Percentiles rank a stretch among this genome's conserved stretches.
These are phyloP conservation scores for Stenolophus ochropezus DNA, from an alignment of 2,888 invertebrate genomes.

Conservation along the genomic window DNA sequence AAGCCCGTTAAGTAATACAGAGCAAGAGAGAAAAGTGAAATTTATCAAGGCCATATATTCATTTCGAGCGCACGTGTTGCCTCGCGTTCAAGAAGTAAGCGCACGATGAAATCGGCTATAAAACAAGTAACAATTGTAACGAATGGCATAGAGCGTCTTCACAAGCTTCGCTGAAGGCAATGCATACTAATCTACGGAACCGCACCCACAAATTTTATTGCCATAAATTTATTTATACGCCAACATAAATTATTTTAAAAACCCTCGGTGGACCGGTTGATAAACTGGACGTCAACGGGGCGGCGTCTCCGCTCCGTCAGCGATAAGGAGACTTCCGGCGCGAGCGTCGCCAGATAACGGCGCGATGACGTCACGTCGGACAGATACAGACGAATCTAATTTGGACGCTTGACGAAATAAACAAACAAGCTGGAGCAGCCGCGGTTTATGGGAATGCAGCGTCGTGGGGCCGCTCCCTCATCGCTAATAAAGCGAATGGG, in stretches of 20 bases:
- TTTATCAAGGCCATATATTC: slow-evolving; percentile 59
- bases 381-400: slow-evolving; percentile 56
- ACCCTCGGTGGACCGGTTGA: slow-evolving; percentile 46
- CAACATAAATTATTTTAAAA: slow-evolving; percentile 58
- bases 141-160: slow-evolving; percentile 51
- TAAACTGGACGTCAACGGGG: slow-evolving; percentile 48
- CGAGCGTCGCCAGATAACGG: slow-evolving; percentile 37
- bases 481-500: slow-evolving; percentile 45
- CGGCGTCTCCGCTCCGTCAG: slow-evolving; percentile 41
- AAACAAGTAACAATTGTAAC: slow-evolving; percentile 60
- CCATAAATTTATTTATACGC: slow-evolving; percentile 59
- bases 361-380: slow-evolving; percentile 45
- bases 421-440: slow-evolving; percentile 44
- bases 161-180: slow-evolving; percentile 36
- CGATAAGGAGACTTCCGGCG: slow-evolving; percentile 45
- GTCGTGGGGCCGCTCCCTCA: slow-evolving; percentile 5
- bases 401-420: slow-evolving; percentile 51
- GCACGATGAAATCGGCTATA: slow-evolving; percentile 53
- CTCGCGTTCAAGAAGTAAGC: slow-evolving; percentile 47
- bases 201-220: slow-evolving; percentile 56
- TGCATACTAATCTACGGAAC: slow-evolving; percentile 58
- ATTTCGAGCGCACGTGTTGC: slow-evolving; percentile 57
- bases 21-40: slow-evolving; percentile 53
- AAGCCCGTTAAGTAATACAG: slow-evolving; percentile 51
- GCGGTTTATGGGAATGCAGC: slow-evolving; percentile 2